Evolutionary conservation across 2,113 vertebrate genomes (phyloP).

Genomic region (Nycticebus coucang): DNA sequence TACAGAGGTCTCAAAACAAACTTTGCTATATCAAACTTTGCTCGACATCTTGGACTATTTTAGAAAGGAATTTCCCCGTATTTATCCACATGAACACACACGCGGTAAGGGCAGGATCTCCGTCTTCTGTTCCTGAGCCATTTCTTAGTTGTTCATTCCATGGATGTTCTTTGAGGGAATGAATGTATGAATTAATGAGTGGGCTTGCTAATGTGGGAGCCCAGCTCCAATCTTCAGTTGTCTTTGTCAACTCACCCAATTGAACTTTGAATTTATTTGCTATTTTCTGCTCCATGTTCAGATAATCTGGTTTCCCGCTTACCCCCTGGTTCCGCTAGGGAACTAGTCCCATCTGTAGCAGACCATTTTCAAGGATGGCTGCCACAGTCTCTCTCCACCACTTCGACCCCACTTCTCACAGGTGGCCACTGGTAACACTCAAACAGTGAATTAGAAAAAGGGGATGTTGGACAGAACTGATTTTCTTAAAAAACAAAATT

Average conservation of each 20-base stretch:
- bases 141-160: neutral
- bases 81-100: neutral
- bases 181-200: neutral
- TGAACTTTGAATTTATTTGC: neutral
- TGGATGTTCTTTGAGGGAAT: neutral
- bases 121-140: neutral
- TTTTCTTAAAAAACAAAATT: neutral
- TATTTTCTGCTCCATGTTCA: neutral
- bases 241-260: neutral
- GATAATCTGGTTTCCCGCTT: neutral
- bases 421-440: neutral
- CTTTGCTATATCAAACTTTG: neutral
- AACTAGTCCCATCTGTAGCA: neutral
- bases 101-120: neutral
- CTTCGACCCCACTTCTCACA: neutral
- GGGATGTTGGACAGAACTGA: neutral
- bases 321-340: neutral
- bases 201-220: neutral
- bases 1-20: neutral
- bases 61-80: neutral
- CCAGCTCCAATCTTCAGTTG: neutral
- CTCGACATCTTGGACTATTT: constrained; percentile 33
- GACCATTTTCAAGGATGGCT: neutral
- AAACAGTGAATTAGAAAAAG: neutral
- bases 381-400: neutral